Evolutionary conservation across 2,113 vertebrate genomes (phyloP).

Genomic region (Apus apus): DNA sequence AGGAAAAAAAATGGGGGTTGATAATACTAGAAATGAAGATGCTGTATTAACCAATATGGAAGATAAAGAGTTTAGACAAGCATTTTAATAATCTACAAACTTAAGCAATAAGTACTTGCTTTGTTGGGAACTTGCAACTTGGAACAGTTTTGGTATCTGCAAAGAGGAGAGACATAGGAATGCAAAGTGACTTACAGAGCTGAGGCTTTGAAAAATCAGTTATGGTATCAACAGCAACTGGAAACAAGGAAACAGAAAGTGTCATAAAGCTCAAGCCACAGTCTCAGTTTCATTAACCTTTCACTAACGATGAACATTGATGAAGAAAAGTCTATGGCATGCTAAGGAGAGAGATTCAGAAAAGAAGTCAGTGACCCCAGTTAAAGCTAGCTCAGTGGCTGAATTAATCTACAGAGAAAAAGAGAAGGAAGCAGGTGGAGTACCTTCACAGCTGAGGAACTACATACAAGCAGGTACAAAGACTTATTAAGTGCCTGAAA

Average conservation of each 20-base stretch:
- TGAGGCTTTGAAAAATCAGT: not conserved
- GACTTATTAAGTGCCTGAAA: not conserved
- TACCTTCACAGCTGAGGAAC: not conserved
- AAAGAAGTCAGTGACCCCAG: not conserved
- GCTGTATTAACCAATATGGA: not conserved
- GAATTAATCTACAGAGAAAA: not conserved
- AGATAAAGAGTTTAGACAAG: not conserved
- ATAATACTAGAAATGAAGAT: not conserved
- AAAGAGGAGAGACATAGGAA: not conserved
- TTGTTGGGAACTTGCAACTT: not conserved
- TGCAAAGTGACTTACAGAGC: not conserved
- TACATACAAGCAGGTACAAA: not conserved
- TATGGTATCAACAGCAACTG: not conserved
- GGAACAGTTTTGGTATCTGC: not conserved
- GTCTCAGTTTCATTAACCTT: not conserved
- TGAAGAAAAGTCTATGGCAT: not conserved
- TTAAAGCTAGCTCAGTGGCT: not conserved
- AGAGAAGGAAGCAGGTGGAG: not conserved
- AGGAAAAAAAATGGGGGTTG: accelerated
- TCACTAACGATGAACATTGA: not conserved
- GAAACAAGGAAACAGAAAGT: not conserved
- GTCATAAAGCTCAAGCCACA: not conserved
- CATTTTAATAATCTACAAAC: not conserved
- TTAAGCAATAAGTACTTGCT: not conserved
- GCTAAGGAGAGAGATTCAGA: not conserved